These are phyloP conservation scores for Gymnopithys bicolor DNA, from an alignment of 2,797 vertebrate species.

Conservation along the genomic window DNA sequence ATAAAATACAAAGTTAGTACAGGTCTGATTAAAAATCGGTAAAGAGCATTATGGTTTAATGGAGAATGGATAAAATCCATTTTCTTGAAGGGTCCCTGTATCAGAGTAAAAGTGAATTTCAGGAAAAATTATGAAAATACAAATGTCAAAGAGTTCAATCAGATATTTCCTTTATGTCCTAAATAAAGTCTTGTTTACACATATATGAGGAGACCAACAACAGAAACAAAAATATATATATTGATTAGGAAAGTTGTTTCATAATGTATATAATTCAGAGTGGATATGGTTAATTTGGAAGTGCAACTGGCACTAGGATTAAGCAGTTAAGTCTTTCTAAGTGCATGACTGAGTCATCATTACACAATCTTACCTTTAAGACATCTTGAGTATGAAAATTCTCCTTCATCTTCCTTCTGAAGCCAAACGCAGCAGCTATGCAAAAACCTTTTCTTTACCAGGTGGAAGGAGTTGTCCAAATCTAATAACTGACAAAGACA, in stretches of 20 bases:
- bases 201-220: not conserved
- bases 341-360: not conserved
- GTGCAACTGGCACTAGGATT: not conserved
- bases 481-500: not conserved
- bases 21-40: too few species aligned
- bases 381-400: not conserved
- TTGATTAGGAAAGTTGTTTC: not conserved
- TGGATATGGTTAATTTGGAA: not conserved
- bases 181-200: not conserved
- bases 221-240: not conserved
- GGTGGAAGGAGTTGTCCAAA: not conserved
- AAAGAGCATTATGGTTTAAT: too few species aligned
- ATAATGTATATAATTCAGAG: not conserved
- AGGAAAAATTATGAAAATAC: not conserved
- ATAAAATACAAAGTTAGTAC: too few species aligned
- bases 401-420: not conserved
- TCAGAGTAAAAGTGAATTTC: not conserved
- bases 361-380: not conserved
- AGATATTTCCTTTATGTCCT: not conserved
- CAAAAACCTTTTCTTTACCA: not conserved
- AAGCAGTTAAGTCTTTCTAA: not conserved
- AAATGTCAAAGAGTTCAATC: not conserved
- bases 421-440: not conserved
- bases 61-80: too few species aligned
- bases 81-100: too few species aligned